Evolutionary conservation across 2,888 invertebrate genomes (phyloP), one percentile per base, ranked within the genome.

Genomic region (Oligia strigilis): DNA sequence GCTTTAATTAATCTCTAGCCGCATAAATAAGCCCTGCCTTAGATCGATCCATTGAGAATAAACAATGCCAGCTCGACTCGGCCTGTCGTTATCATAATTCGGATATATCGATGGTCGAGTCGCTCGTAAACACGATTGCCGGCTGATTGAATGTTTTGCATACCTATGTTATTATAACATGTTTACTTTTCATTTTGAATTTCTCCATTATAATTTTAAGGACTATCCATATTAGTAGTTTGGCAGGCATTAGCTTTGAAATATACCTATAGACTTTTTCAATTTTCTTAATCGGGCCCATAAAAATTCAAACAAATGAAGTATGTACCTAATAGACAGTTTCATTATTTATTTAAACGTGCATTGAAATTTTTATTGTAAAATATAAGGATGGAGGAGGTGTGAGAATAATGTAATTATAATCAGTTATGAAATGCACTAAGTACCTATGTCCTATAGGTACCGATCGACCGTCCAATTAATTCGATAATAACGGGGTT

Each of bases 1-100:
- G 92, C 92, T 94, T 96, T 96, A 96, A 97, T 97, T 97, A 96
- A 96, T 97, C 96, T 95, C 94, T 95, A 94, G 94, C 90, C 93
- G 94, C 95, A 96, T 96, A 96, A 97, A 97, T 96, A 97, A 96
- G 92, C 93, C 88, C 90, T 78, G 88, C 90, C 91, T 92, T 92
- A 93, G 94, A 95, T 94, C 94, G 94, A 94, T 94, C 92, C 93
- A 90, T 90, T 92, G 90, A 89, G 93, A 93, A 94, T 94, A 93
- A 95, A 94, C 94, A 94, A 94, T 94, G 89, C 83, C 73, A 75
- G 83, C 76, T 85, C 74, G 78, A 78, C 80, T 81, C 72, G 73
- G 75, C 29, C 62, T 77, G 74, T 78, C 74, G 76, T 81, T 80
- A 83, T 81, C 84, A 83, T 87, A 83, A 79, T 82, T 79, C 80